Conservation (phyloP, 1,140 invertebrate genomes). For the Odontomachus brunneus region DNA sequence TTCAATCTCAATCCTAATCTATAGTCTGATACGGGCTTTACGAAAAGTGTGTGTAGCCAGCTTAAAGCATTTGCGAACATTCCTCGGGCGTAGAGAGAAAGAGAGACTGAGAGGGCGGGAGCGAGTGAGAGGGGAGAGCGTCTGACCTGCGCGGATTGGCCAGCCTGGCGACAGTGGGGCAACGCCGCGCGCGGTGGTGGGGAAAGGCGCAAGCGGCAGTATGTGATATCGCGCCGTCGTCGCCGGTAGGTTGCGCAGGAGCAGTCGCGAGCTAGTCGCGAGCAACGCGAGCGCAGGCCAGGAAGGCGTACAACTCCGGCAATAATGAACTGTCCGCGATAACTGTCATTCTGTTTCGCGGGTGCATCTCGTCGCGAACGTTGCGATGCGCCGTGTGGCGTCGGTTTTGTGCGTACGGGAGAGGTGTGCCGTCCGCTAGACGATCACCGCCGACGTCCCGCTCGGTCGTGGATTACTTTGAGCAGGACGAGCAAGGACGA, state of each 20-base stretch:
- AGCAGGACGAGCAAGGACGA: slow-evolving; percentile 43
- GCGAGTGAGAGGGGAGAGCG: too few species aligned
- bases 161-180: too few species aligned
- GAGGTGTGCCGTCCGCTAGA: slow-evolving; percentile 57
- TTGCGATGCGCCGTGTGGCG: slow-evolving; percentile 65
- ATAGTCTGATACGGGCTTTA: too few species aligned
- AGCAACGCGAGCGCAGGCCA: slow-evolving; percentile 35
- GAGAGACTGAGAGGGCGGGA: background rate
- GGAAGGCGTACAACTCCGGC: slow-evolving; percentile 50
- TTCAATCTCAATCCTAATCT: too few species aligned
- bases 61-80: too few species aligned
- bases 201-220: slow-evolving; percentile 53
- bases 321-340: slow-evolving; percentile 75
- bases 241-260: slow-evolving; percentile 73
- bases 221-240: slow-evolving; percentile 66
- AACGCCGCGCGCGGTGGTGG: background rate
- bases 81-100: too few species aligned
- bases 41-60: too few species aligned
- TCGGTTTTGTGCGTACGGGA: slow-evolving; percentile 59
- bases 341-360: slow-evolving; percentile 75
- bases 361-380: slow-evolving; percentile 69
- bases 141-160: too few species aligned
- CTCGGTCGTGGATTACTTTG: slow-evolving; percentile 69
- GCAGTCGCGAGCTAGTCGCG: slow-evolving; percentile 72
- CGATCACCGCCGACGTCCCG: slow-evolving; percentile 8